Conservation (phyloP, 1,140 invertebrate species). For the Drosophila asahinai region DNA sequence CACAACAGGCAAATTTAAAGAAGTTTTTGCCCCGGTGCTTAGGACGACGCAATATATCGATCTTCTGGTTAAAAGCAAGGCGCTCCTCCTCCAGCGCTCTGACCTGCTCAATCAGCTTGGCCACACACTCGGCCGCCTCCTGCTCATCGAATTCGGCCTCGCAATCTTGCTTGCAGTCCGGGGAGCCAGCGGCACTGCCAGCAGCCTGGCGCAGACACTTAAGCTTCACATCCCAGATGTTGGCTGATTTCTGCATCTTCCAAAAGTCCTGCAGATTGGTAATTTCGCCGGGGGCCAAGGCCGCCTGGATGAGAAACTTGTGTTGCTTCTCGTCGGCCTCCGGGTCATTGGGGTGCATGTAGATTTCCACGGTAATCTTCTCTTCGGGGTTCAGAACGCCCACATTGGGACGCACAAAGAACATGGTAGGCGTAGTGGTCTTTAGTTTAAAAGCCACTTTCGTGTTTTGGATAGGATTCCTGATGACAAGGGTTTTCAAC, state of each 20-base stretch:
- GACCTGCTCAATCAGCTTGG: conserved; percentile 19
- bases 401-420: conserved; percentile 67
- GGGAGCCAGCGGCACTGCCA: not conserved
- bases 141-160: not conserved
- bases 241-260: conserved; percentile 2
- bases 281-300: not conserved
- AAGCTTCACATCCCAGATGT: conserved; percentile 49
- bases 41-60: not conserved
- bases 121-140: not conserved
- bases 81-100: conserved; percentile 35
- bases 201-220: conserved; percentile 18
- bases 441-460: conserved; percentile 61
- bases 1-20: not conserved
- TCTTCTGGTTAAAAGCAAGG: conserved; percentile 12
- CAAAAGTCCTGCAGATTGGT: conserved; percentile 46
- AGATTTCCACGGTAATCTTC: conserved; percentile 46
- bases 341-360: conserved; percentile 33
- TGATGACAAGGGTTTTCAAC: conserved; percentile 33
- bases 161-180: not conserved
- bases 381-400: conserved; percentile 38
- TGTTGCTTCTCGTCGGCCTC: conserved; percentile 32
- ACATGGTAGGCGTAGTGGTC: conserved; percentile 58
- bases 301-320: conserved; percentile 57
- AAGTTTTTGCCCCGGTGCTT: not conserved
- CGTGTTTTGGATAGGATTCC: conserved; percentile 35